These are phyloP conservation scores for Drosophila equinoxialis DNA, from an alignment of 1,140 invertebrate species.

Conservation along the genomic window DNA sequence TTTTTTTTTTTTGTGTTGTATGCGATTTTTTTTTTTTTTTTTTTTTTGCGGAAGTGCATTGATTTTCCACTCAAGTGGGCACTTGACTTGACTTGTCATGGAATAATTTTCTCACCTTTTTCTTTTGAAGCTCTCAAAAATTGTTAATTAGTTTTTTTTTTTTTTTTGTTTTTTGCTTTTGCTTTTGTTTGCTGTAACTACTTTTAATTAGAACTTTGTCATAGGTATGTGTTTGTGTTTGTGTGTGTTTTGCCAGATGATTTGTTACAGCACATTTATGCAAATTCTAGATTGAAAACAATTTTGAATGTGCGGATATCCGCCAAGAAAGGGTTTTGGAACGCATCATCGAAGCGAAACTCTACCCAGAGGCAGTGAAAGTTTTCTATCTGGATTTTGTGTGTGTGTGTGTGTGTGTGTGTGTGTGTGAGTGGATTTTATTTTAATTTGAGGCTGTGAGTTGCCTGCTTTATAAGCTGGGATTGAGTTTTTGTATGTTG, in stretches of 20 bases:
- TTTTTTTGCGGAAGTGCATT: conserved; percentile 71
- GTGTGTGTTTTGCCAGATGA: conserved; percentile 41
- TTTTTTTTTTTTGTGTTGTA: conserved; percentile 31
- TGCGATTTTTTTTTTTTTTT: conserved; percentile 34
- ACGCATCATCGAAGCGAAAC: conserved; percentile 47
- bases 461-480: conserved; percentile 35
- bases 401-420: background rate
- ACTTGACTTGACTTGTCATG: conserved; percentile 59
- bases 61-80: conserved; percentile 78
- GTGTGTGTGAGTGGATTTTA: background rate
- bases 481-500: background rate
- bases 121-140: conserved; percentile 52
- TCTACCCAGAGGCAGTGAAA: conserved; percentile 58
- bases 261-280: conserved; percentile 66
- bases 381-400: conserved; percentile 66
- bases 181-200: conserved; percentile 39
- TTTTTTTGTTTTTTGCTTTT: conserved; percentile 27
- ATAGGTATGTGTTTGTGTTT: conserved; percentile 28
- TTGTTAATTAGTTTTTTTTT: conserved; percentile 67
- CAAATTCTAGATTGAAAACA: conserved; percentile 48
- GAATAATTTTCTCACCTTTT: conserved; percentile 76
- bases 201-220: conserved; percentile 73
- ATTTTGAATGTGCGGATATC: conserved; percentile 62
- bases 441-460: conserved; percentile 33
- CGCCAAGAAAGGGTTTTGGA: conserved; percentile 32